Evolutionary conservation across 1,140 invertebrate species (phyloP), one percentile per base, ranked within the genome.

Genomic region (Drosophila serrata): DNA sequence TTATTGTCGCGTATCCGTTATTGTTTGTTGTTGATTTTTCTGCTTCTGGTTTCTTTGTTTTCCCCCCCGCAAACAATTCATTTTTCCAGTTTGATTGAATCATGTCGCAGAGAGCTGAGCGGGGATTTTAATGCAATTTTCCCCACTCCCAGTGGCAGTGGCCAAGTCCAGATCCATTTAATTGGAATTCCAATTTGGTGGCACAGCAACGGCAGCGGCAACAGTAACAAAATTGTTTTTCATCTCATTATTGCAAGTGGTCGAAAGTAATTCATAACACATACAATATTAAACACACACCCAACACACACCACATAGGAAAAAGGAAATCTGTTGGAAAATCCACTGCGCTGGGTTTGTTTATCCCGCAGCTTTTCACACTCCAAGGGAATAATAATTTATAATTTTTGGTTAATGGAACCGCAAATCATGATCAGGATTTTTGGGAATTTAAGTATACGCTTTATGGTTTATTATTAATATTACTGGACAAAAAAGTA

Each of bases 51-150:
- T 74, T 73, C n/a, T 48, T 17, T 43, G 60, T 55, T 55, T 53
- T 37, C 53, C 73, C 45, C 62, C 42, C 53, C 73, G 53, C 62
- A 55, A 76, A 76, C 72, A 59, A 77, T 75, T 75, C 63, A 31
- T 29, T 75, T 77, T 75, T 39, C 62, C 75, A 55, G 56, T 77
- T 77, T 77, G 75, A 77, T 75, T 77, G 75, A 77, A 77, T 77
- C 62, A 59, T 75, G 57, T 75, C 60, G 60, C 19, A 4, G 12
- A 35, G n/a, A 51, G 59, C 31, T 33, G 58, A 33, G 15, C 37
- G 61, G 37, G 64, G 59, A 42, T 67, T 64, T 69, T 67, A 69
- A 69, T 67, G 61, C 65, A 67, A 67, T 69, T 53, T 69, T 19
- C 60, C 31, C 29, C 46, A 29, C 15, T 29, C 27, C 65, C 60